phyloP scores from a whole-genome alignment of 2,888 invertebrate species.

The Germaria angustata region DNA sequence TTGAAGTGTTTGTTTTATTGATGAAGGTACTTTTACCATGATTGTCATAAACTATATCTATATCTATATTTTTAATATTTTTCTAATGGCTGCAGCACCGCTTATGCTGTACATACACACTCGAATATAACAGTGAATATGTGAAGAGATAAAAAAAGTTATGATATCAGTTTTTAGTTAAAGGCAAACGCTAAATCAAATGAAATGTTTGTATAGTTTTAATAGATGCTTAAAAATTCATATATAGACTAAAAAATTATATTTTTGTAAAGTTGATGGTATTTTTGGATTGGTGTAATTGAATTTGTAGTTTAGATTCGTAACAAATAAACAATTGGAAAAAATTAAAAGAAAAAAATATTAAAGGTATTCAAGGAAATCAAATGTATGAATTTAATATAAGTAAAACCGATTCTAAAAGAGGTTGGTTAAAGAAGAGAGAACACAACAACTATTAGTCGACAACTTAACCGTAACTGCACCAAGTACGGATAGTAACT shows the following conservation, averaged over 20 bases:
- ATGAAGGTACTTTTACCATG: conserved; percentile 52
- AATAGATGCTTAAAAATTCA: conserved; percentile 47
- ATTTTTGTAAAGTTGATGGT: background rate
- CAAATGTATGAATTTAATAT: background rate
- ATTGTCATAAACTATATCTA: conserved; percentile 52
- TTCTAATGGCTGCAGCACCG: conserved; percentile 7
- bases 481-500: no score
- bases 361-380: no score
- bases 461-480: no score
- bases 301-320: conserved; percentile 37
- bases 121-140: background rate
- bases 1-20: conserved; percentile 62
- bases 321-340: background rate
- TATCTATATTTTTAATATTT: background rate
- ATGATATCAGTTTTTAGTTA: conserved; percentile 3
- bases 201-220: conserved; percentile 44
- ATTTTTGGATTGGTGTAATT: conserved; percentile 15
- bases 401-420: no score
- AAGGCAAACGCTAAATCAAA: conserved; percentile 40
- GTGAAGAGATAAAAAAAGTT: background rate
- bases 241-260: background rate
- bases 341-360: no score
- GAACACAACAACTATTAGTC: no score
- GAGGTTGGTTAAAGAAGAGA: no score
- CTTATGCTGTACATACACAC: background rate